Base-by-base conservation (phyloP, 2,888 invertebrate genomes). In the Netelia fuscicornis region DNA sequence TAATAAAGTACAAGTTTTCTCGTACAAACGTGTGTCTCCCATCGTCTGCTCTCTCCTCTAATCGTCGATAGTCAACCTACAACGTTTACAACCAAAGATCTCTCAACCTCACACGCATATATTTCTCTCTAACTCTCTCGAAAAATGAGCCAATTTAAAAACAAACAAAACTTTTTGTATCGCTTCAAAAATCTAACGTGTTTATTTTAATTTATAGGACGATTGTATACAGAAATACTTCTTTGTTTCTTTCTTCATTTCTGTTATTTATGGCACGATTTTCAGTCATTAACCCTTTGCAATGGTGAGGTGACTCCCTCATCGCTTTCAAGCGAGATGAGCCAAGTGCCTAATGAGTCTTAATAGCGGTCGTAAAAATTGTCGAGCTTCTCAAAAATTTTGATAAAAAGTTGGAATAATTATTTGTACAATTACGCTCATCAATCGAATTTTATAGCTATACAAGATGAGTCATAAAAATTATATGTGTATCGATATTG, bases 1-100 rank as follows among this genome's bases (percentile, higher is more conserved):
- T 30, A 78, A 71, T 71, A 58, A 77, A 77, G 72, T 67, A 54
- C 20, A 64, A 64, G 56, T 30, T 30, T 71, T 65, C 65, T 44
- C 42, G 20, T 20, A 20, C n/a, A 62, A 25, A 13, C 30, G 37
- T n/a, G 62, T 65, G 17, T 37, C 13, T 72, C 25, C n/a, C 11
- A 60, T 37, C 54, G 30, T 30, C 9, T 10, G 30, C 56, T 37
- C n/a, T 52, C 44, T 44, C 65, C 44, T 54, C 60, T 56, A 79
- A 79, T 79, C 70, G 54, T 30, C 37, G 64, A 58, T 79, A 56
- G n/a, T 44, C 10, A 42, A 25, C 6, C n/a, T 60, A 23, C 11
- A 56, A 11, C 76, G n/a, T 77, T 77, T 77, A 77, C 67, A 68
- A 68, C 67, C 58, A 25, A 13, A 11, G 9, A 9, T 30, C 13